Percentiles rank a stretch among this genome's conserved stretches.
Evolutionary conservation across 2,797 vertebrate genomes (phyloP).

Genomic region (Anguilla obscura): DNA sequence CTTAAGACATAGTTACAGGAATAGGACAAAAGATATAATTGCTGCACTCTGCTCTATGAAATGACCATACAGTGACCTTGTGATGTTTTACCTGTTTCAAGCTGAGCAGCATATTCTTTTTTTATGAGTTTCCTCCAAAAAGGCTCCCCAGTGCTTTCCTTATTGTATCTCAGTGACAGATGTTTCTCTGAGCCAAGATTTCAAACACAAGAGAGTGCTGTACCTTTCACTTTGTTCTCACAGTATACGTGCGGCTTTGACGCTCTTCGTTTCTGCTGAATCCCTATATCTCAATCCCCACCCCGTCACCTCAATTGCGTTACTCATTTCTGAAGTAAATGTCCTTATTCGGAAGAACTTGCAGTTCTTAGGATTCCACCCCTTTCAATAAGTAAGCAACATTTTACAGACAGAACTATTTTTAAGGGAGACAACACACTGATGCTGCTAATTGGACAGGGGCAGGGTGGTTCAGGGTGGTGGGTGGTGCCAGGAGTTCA

Average conservation of each 20-base stretch:
- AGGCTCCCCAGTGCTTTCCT: conserved; percentile 40
- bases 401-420: not conserved
- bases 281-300: not conserved
- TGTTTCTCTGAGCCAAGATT: conserved; percentile 41
- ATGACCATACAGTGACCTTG: conserved; percentile 34
- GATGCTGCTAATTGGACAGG: not conserved
- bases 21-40: not conserved
- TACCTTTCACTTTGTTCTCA: conserved; percentile 53
- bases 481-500: not conserved
- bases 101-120: not conserved
- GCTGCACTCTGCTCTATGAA: not conserved
- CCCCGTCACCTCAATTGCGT: not conserved
- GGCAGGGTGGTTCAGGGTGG: not conserved
- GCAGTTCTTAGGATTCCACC: not conserved
- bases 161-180: conserved; percentile 48
- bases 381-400: not conserved
- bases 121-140: conserved; percentile 1
- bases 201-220: conserved; percentile 49
- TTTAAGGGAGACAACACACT: not conserved
- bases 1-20: conserved; percentile 16
- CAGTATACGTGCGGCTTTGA: conserved; percentile 38
- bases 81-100: conserved; percentile 10
- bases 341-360: not conserved
- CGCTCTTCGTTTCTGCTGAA: not conserved
- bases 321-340: not conserved